A percentile compares a stretch with the other conserved stretches of the same genome.
These are phyloP conservation scores for Aphidius gifuensis DNA, from an alignment of 1,140 invertebrate species.

Conservation along the genomic window DNA sequence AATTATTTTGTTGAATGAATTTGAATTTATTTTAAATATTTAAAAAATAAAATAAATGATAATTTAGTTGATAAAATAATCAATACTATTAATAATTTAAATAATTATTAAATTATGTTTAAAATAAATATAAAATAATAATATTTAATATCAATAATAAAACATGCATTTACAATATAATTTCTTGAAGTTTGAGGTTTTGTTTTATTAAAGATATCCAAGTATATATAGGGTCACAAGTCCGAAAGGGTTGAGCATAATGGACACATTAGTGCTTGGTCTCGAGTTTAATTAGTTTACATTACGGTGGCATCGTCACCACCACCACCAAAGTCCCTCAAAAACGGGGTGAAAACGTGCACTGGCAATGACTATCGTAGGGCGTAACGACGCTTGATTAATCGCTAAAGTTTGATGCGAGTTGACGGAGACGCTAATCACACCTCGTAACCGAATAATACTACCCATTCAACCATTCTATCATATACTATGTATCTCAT, in stretches of 20 bases:
- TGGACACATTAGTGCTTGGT: constrained; percentile 50
- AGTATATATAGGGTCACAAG: constrained; percentile 6
- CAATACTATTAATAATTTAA: too few relatives aligned
- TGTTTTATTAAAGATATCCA: not conserved
- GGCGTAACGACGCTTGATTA: constrained; percentile 42
- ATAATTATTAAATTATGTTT: too few relatives aligned
- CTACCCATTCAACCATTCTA: not conserved
- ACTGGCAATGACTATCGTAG: not conserved
- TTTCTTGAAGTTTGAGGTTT: constrained; percentile 15
- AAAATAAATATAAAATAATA: too few relatives aligned
- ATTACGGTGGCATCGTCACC: constrained; percentile 49
- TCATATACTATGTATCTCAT: constrained; percentile 2
- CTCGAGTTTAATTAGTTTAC: constrained; percentile 54
- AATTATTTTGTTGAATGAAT: too few relatives aligned
- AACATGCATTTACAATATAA: constrained; percentile 4
- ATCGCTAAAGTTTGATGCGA: constrained; percentile 52
- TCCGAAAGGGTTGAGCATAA: constrained; percentile 37
- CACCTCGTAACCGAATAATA: constrained; percentile 47
- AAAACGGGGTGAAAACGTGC: constrained; percentile 25
- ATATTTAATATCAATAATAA: too few relatives aligned
- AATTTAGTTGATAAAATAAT: too few relatives aligned
- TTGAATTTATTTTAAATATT: too few relatives aligned
- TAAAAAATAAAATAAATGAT: too few relatives aligned
- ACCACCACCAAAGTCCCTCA: constrained; percentile 32
- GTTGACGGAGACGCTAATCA: constrained; percentile 51